These are phyloP conservation scores for Accipiter virgatus DNA, from an alignment of 2,113 vertebrate genomes.

Conservation along the genomic window DNA sequence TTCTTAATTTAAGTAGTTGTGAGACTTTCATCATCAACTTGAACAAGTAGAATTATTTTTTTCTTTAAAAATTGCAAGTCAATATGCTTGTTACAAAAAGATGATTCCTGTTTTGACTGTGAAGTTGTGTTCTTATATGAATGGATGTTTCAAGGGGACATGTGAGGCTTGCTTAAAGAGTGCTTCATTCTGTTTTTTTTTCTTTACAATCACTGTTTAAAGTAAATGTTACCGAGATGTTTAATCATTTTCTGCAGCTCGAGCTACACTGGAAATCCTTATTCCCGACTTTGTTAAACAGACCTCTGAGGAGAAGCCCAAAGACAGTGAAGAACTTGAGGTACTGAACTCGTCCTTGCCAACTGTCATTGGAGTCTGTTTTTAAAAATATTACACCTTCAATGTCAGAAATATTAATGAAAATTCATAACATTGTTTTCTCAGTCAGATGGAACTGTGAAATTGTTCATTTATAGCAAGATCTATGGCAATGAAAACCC, in stretches of 20 bases:
- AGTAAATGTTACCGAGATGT: not conserved
- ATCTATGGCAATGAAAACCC: not conserved
- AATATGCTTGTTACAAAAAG: not conserved
- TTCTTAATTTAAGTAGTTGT: not conserved
- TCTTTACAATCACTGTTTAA: not conserved
- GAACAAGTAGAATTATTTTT: not conserved
- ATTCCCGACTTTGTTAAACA: constrained; percentile 99
- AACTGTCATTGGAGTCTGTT: not conserved
- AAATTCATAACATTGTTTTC: not conserved
- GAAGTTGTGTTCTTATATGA: not conserved
- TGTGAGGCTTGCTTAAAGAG: not conserved
- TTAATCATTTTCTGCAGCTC: constrained; percentile 75
- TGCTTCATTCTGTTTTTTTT: not conserved
- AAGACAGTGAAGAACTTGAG: constrained; percentile 97
- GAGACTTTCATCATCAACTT: not conserved
- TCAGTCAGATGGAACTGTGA: not conserved
- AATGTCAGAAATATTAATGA: not conserved
- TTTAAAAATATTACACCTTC: not conserved
- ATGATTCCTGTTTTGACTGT: not conserved
- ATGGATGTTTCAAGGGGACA: not conserved
- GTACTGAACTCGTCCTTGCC: constrained; percentile 57
- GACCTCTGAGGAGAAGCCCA: constrained; percentile 95
- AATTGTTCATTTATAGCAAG: not conserved
- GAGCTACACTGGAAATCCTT: constrained; percentile 99
- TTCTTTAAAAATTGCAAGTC: not conserved